Percentiles rank a stretch among this genome's conserved stretches.
Evolutionary conservation across 2,797 vertebrate species (phyloP).

Genomic region (Pampus argenteus): DNA sequence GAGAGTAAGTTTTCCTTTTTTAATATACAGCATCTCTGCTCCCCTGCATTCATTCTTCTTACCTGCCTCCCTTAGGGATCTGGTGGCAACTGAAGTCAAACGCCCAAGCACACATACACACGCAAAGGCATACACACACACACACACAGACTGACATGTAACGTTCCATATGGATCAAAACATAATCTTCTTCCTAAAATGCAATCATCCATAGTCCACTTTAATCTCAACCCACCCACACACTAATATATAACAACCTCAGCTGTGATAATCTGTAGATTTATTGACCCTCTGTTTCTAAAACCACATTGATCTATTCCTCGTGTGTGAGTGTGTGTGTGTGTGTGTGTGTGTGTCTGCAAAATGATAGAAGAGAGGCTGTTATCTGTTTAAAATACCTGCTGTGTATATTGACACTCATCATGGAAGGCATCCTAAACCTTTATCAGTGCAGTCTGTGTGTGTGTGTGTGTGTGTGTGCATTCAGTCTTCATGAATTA

Average conservation of each 20-base stretch:
- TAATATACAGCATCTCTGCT: conserved; percentile 21
- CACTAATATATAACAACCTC: conserved; percentile 45
- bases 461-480: not conserved
- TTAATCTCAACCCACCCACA: conserved; percentile 44
- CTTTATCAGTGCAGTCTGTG: conserved; percentile 18
- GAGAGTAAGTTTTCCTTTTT: not conserved
- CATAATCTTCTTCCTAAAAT: conserved; percentile 49
- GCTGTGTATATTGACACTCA: conserved; percentile 40
- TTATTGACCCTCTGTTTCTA: conserved; percentile 50
- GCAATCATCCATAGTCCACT: conserved; percentile 51
- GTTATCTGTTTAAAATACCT: conserved; percentile 25
- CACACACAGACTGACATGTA: conserved; percentile 33
- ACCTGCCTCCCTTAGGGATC: conserved; percentile 11
- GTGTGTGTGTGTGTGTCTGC: conserved; percentile 7
- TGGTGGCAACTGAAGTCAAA: conserved; percentile 12
- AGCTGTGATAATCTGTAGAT: conserved; percentile 50
- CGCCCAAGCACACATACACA: not conserved
- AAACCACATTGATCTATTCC: conserved; percentile 55
- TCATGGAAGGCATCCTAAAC: conserved; percentile 14
- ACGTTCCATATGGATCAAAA: conserved; percentile 45
- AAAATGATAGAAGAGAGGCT: conserved; percentile 19
- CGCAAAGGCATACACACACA: conserved; percentile 6
- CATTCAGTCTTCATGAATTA: conserved; percentile 31
- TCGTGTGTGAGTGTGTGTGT: conserved; percentile 15
- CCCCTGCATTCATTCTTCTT: conserved; percentile 13